Base-by-base conservation (phyloP, 2,797 vertebrate genomes). In the Liasis olivaceus region DNA sequence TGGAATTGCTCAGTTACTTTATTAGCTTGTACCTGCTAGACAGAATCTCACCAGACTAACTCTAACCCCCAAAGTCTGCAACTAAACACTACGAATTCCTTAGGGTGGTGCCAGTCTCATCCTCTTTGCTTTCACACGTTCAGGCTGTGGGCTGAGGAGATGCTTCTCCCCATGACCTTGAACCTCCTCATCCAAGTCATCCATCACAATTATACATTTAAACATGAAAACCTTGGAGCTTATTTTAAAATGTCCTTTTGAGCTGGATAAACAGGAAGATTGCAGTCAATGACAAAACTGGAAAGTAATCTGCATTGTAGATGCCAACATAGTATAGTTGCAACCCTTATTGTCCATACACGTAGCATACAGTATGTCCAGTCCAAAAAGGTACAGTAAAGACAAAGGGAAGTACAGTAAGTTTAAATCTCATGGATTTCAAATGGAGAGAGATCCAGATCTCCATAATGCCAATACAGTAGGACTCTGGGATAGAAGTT, bases 241-340 rank as follows among this genome's bases (percentile, higher is more conserved):
- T 88, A 88, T 87, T 91, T 89, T 84, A 92, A 92, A 87, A 81
- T 92, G 69, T 88, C 63, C 47, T 92, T 87, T 31, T 89, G 81
- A 89, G 58, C 22, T 84, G 14, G 87, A 89, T 81, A 64, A 89
- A 77, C 28, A 51, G 86, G 58, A 88, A 51, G 28, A 6, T 13
- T 31, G 42, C n/a, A 89, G 62, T 20, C 58, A 81, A 88, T 81
- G 58, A 54, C 56, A 88, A 59, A 3, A 8, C n/a, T 91, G 58
- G 8, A 6, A 58, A 63, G 26, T 81, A 62, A 26, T 26, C 20
- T 26, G 59, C 58, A 77, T 11, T 62, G 36, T 54, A 58, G 85
- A 42, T 86, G 8, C 3, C 51, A n/a, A 54, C 11, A 84, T n/a
- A 54, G 14, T 22, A 66, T 22, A 69, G 86, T n/a, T 24, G 12